Evolutionary conservation across 2,888 invertebrate species (phyloP), one percentile per base, ranked within the genome.

Genomic region (Tetranychus truncatus): DNA sequence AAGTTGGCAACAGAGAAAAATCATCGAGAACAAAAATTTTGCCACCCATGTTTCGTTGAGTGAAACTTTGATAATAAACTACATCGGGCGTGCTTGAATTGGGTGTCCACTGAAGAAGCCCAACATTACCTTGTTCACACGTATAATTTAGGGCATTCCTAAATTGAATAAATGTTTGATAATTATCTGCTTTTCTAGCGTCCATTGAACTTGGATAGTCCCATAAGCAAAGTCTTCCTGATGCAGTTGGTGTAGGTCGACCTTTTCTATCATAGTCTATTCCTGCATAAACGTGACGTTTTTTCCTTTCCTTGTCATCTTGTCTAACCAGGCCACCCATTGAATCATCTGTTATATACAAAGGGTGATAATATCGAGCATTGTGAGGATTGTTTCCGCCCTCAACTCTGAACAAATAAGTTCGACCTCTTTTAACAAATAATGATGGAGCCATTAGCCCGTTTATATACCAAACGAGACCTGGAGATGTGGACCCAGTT

Each of bases 21-120:
- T 87, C 89, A 83, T 95, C 94, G 75, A 95, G 89, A 44, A 95
- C 87, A 83, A 90, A 89, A 81, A 95, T 92, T 83, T 91, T 91
- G 86, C 92, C 94, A 77, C 95, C 95, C 92, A 95, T 95, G 84
- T 94, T 92, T 45, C 90, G 87, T 80, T 92, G 92, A 5, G 92
- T 91, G 84, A 91, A 95, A 77, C 93, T 93, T 85, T 95, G 82
- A 76, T 82, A 84, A 77, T 94, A 95, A 34, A 95, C 91, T 45
- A 88, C 84, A 83, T 95, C 93, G 0, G 95, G 95, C 90, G 93
- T 93, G 2, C 91, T 87, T 72, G 89, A 87, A 83, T 94, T 92
- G 45, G 95, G 95, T 44, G 91, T 89, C 73, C 95, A 88, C 81
- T 87, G 87, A 75, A 94, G 84, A 74, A 87, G 83, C 0, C 90